phyloP scores from a whole-genome alignment of 2,888 invertebrate species.

The Conchocele bisecta region DNA sequence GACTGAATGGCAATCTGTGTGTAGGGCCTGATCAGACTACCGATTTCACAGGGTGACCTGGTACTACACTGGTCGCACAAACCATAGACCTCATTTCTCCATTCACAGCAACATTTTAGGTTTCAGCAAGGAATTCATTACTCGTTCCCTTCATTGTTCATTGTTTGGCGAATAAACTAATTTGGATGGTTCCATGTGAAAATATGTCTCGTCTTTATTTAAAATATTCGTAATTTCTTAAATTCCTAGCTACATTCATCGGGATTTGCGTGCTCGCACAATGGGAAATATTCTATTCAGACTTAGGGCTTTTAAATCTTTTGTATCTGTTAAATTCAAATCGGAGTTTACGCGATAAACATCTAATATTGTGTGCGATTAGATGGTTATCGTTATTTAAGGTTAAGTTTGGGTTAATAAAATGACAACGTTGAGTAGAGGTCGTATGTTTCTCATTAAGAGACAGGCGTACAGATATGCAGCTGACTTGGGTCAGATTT shows the following conservation, averaged over 20 bases:
- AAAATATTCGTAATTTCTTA: constrained; percentile 27
- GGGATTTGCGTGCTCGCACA: constrained; percentile 52
- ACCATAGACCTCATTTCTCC: too few relatives aligned
- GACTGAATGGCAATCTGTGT: too few relatives aligned
- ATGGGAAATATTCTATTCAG: constrained; percentile 52
- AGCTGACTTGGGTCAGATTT: background rate
- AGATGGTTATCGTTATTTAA: constrained; percentile 44
- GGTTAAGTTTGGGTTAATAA: constrained; percentile 31
- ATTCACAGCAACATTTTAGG: too few relatives aligned
- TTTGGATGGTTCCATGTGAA: constrained; percentile 44
- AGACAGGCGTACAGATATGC: background rate
- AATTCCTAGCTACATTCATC: constrained; percentile 52
- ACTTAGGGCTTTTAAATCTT: constrained; percentile 57
- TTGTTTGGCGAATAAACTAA: too few relatives aligned
- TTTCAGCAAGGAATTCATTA: too few relatives aligned
- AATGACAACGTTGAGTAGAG: constrained; percentile 31
- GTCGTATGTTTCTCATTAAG: background rate
- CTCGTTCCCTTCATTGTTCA: too few relatives aligned
- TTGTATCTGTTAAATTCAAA: constrained; percentile 37
- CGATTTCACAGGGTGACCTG: too few relatives aligned
- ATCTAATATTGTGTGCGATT: constrained; percentile 51
- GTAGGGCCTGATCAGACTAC: too few relatives aligned
- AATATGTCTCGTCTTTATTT: constrained; percentile 37
- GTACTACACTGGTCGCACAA: too few relatives aligned
- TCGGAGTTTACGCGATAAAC: constrained; percentile 38